These are phyloP conservation scores for Echinarachnius parma DNA, from an alignment of 53 echinoderm and acorn worm species.

Conservation along the genomic window DNA sequence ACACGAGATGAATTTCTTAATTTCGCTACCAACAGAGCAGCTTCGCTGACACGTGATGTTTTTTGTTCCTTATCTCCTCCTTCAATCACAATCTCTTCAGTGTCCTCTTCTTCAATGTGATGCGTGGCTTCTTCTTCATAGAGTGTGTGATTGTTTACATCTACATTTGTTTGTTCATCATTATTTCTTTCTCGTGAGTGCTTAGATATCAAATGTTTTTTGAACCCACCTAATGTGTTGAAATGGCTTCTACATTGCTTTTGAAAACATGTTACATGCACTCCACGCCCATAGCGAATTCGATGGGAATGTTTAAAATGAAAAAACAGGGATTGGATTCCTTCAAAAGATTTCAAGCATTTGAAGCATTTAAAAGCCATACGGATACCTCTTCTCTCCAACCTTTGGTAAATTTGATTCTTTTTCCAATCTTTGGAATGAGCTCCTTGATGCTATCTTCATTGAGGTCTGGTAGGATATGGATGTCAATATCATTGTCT, in stretches of 20 bases:
- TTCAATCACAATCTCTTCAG: too few relatives aligned
- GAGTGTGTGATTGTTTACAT: too few relatives aligned
- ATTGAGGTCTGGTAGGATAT: conserved; percentile 14
- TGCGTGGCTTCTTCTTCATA: too few relatives aligned
- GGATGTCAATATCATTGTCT: conserved; percentile 23
- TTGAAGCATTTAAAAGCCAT: conserved; percentile 12
- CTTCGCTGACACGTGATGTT: too few relatives aligned
- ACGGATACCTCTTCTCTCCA: conserved; percentile 16
- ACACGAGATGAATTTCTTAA: too few relatives aligned
- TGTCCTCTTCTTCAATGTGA: too few relatives aligned
- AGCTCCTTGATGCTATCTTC: conserved; percentile 22
- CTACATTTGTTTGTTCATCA: too few relatives aligned
- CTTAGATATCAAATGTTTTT: conserved; percentile 25
- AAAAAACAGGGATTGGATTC: conserved; percentile 24
- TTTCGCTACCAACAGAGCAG: too few relatives aligned
- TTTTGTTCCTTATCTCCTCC: too few relatives aligned
- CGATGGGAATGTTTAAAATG: conserved; percentile 18
- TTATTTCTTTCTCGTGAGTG: too few relatives aligned
- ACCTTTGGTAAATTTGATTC: conserved; percentile 25
- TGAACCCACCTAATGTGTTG: conserved; percentile 32
- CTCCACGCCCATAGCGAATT: conserved; percentile 23
- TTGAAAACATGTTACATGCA: conserved; percentile 28
- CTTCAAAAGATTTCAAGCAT: conserved; percentile 36
- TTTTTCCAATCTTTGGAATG: conserved; percentile 23
- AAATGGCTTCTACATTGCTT: conserved; percentile 32